Conservation (phyloP, 2,113 vertebrate species). For the Gopherus flavomarginatus region DNA sequence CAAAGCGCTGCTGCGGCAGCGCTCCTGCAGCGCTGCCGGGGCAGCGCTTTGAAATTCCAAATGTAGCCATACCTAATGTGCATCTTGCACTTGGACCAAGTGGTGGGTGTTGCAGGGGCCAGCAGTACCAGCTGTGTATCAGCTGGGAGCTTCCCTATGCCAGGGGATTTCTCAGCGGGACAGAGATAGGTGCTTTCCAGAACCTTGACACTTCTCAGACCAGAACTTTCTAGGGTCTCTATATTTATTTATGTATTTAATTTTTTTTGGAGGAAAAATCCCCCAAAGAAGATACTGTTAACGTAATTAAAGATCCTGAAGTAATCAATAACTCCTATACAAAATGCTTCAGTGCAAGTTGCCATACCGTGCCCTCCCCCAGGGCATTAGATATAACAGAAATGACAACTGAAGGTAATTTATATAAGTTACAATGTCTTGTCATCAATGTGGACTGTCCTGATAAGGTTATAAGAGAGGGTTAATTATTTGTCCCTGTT, state of each 20-base stretch:
- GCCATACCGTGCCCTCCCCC: too few relatives aligned
- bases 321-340: neutral
- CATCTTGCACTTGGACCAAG: slow-evolving; percentile 42
- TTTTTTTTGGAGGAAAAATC: slow-evolving; percentile 35
- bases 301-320: neutral
- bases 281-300: neutral
- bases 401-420: neutral
- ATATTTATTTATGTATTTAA: slow-evolving; percentile 32
- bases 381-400: neutral
- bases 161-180: slow-evolving; percentile 33
- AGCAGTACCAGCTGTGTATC: slow-evolving; percentile 17
- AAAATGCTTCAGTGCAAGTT: neutral
- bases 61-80: too few relatives aligned
- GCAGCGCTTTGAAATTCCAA: too few relatives aligned
- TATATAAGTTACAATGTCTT: slow-evolving; percentile 27
- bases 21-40: too few relatives aligned
- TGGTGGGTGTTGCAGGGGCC: slow-evolving; percentile 35
- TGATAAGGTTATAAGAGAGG: slow-evolving; percentile 52
- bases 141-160: slow-evolving; percentile 27
- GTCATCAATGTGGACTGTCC: neutral
- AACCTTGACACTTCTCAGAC: neutral
- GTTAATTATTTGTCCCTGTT: slow-evolving; percentile 55
- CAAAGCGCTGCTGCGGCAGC: too few relatives aligned
- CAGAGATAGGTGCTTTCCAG: slow-evolving; percentile 45
- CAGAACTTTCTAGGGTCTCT: slow-evolving; percentile 26